Base-by-base conservation (phyloP, 2,113 vertebrate genomes). In the Ptilorrhoa leucosticta region DNA sequence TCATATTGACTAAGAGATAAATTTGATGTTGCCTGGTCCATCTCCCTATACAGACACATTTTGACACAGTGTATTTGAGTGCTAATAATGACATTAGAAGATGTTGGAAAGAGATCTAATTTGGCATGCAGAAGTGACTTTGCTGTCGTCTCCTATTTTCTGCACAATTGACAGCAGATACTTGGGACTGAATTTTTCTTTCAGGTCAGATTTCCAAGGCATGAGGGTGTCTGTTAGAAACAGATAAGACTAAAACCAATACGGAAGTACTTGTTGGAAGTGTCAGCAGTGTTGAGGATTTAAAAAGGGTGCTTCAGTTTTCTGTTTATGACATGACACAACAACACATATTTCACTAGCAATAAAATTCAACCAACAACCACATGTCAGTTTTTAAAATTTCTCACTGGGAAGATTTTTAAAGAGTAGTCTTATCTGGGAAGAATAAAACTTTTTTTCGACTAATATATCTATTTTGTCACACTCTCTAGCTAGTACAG, bases 81-180 rank as follows among this genome's bases (percentile, higher is more conserved):
- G 98, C 98, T 98, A 98, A 98, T 98, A 98, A 98, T 98, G 98
- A 98, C 98, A 98, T 98, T 98, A 98, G 97, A 98, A 97, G 98
- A 98, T 98, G 97, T 95, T 95, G 98, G 97, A 93, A 97, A 97
- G 96, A 97, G 98, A 98, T 98, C 97, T 98, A 97, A 98, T 98
- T 98, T 97, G 65, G 98, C 97, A 98, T 97, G 97, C 98, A 98
- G 97, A 97, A 98, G 97, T 96, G 97, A 97, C 98, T 98, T 96
- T 92, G 93, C 98, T 98, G 98, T 98, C 98, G 98, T 98, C 97
- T 98, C 96, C 97, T 97, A 98, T 98, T 98, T 98, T 98, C 98
- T 98, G 97, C 91, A 82, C 97, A 98, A 98, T 98, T 98, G 98
- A 98, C 98, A 98, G 97, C 97, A 98, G 97, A 97, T 98, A 98